A percentile compares a stretch with the other conserved stretches of the same genome.
Conservation (phyloP, 2,888 invertebrate genomes). For the Pemphredon lugubris region DNA sequence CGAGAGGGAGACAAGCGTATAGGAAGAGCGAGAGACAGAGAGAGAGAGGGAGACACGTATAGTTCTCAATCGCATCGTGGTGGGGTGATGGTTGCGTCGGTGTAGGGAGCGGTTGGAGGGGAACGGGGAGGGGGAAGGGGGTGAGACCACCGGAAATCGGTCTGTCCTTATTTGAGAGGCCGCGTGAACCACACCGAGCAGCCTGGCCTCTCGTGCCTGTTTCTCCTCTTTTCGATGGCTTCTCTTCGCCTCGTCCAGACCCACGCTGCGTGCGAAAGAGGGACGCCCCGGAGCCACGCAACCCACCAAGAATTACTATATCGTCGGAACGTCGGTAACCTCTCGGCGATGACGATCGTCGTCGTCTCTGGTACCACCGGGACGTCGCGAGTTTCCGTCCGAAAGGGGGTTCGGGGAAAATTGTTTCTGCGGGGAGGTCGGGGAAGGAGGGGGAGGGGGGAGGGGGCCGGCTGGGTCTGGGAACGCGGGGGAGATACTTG, state of each 20-base stretch:
- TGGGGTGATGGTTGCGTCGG: slow-evolving; percentile 54
- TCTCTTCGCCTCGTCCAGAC: too few species aligned
- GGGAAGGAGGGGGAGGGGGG: slow-evolving; percentile 7
- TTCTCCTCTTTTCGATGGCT: slow-evolving; percentile 57
- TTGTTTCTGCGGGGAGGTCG: slow-evolving; percentile 1
- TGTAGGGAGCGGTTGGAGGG: slow-evolving; percentile 15
- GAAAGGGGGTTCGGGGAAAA: slow-evolving; percentile 40
- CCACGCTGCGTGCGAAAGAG: slow-evolving; percentile 34
- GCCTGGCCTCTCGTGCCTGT: slow-evolving; percentile 46
- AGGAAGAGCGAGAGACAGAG: slow-evolving; percentile 9
- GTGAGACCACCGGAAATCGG: slow-evolving; percentile 73
- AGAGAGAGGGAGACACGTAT: slow-evolving; percentile 19
- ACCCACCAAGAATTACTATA: too few species aligned
- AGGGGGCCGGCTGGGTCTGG: slow-evolving; percentile 2
- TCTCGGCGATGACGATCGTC: neutral
- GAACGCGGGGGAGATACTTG: slow-evolving; percentile 39
- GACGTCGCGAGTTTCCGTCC: slow-evolving; percentile 28
- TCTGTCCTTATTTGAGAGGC: slow-evolving; percentile 70
- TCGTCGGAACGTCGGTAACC: neutral
- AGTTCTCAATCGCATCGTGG: slow-evolving; percentile 44
- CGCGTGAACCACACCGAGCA: slow-evolving; percentile 68
- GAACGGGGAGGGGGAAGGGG: slow-evolving; percentile 15
- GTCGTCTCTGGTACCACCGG: slow-evolving; percentile 38
- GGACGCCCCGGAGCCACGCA: slow-evolving; percentile 24
- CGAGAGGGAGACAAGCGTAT: neutral